Evolutionary conservation across 1,140 invertebrate genomes (phyloP), one percentile per base, ranked within the genome.

Genomic region (Pachypsylla venusta): DNA sequence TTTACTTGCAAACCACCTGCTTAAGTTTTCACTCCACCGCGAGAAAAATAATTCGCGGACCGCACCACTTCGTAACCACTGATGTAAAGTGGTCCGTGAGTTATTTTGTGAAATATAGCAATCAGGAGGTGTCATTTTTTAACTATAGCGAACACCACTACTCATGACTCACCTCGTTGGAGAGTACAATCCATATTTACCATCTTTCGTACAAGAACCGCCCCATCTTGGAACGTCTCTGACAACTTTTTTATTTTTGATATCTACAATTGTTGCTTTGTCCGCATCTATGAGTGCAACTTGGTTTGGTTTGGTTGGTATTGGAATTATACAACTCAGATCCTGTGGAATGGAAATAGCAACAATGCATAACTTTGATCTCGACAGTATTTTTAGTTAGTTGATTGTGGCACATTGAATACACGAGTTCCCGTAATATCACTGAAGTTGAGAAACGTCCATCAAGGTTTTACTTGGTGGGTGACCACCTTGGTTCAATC

Each of bases 181-280:
- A 0, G 94, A 93, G 68, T 90, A 94, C 0, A 99, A 75, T 0
- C 94, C 95, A 59, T 84, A 84, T 70, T 90, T 90, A n/a, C 89
- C 88, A 72, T 92, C 88, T 62, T 78, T 78, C 0, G 88, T 90
- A 57, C 88, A 85, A 58, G 80, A 82, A 22, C 87, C 87, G 62
- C 83, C 83, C 87, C 87, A 91, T 68, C 87, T 86, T 1, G 84
- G 81, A 55, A 90, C 76, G 20, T 78, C 83, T 65, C 86, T 76
- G 42, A 87, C 74, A 63, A 84, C 80, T 68, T 85, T 83, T 64
- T 88, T 89, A 14, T 77, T 83, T 66, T 83, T 84, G 35, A 90
- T 87, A 66, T 92, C 87, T 64, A 90, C 74, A 54, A 90, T 82
- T 60, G 82, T 89, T 22, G 88, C 89, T 71, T 93, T 95, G 64